Percentiles rank a stretch among this genome's conserved stretches.
Conservation (phyloP, 2,797 vertebrate genomes). For the Acanthopagrus latus region DNA sequence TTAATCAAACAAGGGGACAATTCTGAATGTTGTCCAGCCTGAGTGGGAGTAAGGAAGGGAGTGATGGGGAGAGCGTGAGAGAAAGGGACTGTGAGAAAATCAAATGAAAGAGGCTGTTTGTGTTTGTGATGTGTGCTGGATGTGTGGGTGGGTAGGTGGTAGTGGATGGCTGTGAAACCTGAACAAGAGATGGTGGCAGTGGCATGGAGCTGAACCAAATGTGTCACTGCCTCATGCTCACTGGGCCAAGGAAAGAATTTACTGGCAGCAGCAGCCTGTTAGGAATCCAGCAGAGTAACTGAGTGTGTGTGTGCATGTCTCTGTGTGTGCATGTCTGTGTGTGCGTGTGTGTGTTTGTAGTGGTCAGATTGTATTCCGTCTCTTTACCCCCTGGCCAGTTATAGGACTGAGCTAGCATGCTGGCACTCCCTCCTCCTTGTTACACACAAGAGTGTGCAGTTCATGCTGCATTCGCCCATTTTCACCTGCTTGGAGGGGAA, state of each 20-base stretch:
- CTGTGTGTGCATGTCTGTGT: constrained; percentile 27
- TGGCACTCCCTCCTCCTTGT: constrained; percentile 24
- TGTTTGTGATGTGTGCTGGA: constrained; percentile 40
- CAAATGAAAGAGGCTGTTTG: constrained; percentile 45
- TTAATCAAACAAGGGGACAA: constrained; percentile 16
- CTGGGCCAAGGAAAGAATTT: constrained; percentile 52
- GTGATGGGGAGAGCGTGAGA: constrained; percentile 20
- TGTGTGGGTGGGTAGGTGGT: constrained; percentile 37
- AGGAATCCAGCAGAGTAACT: constrained; percentile 53
- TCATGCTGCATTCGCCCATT: constrained; percentile 20
- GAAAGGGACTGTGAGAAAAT: constrained; percentile 40
- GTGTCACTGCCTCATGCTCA: constrained; percentile 58
- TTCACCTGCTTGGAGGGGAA: constrained; percentile 34
- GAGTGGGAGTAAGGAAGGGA: constrained; percentile 46
- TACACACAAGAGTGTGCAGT: constrained; percentile 19
- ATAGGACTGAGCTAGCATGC: constrained; percentile 39
- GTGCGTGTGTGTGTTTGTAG: constrained; percentile 31
- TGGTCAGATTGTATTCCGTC: constrained; percentile 67
- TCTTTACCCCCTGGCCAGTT: constrained; percentile 52
- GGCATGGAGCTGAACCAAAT: constrained; percentile 63
- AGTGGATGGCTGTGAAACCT: constrained; percentile 46
- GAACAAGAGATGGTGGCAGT: constrained; percentile 47
- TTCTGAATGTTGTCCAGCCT: constrained; percentile 21
- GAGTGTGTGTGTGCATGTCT: constrained; percentile 10
- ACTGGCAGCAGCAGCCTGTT: constrained; percentile 59